Base-by-base conservation (phyloP, 2,113 vertebrate species). In the Miniopterus natalensis region DNA sequence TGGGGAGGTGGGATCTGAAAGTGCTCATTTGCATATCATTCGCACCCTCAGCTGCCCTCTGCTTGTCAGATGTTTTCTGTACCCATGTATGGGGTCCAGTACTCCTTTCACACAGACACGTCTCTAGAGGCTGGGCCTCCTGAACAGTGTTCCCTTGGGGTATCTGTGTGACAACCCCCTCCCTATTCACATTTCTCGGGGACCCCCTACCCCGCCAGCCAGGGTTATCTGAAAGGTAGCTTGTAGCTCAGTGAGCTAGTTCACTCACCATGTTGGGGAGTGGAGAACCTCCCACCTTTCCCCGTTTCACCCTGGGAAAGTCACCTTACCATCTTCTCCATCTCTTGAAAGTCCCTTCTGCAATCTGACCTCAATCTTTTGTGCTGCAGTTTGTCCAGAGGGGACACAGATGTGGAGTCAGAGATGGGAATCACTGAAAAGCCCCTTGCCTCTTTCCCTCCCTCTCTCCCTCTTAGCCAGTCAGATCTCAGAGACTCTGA, bases 1-100 rank as follows among this genome's bases (percentile, higher is more conserved):
- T 97, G 97, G 98, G 97, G 98, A 71, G 78, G 95, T 68, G 77
- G 90, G 75, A 42, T 61, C 63, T 78, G 97, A 98, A 97, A 92
- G 94, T 90, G 97, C 97, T 98, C 95, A 96, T 97, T 98, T 98
- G 97, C 98, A 98, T 98, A 97, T 97, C 95, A 96, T 97, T 96
- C 97, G 97, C 94, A 95, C 95, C 81, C 92, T 92, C 94, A 85
- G 95, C 88, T 89, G 65, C 87, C 85, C 78, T 61, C 75, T 47
- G 89, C 57, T 80, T 57, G 57, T 74, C 83, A 36, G 51, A 88
- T 88, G 93, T 93, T 97, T 96, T 86, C 93, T 77, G 4, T 78
- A 57, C 40, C 29, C 51, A 23, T 63, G 57, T 15, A 0, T 53
- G 49, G 20, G 89, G 27, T 61, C 92, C 68, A 73, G 90, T 14